Conservation (phyloP, 2,888 invertebrate species). For the Hirtodrosophila cameraria region DNA sequence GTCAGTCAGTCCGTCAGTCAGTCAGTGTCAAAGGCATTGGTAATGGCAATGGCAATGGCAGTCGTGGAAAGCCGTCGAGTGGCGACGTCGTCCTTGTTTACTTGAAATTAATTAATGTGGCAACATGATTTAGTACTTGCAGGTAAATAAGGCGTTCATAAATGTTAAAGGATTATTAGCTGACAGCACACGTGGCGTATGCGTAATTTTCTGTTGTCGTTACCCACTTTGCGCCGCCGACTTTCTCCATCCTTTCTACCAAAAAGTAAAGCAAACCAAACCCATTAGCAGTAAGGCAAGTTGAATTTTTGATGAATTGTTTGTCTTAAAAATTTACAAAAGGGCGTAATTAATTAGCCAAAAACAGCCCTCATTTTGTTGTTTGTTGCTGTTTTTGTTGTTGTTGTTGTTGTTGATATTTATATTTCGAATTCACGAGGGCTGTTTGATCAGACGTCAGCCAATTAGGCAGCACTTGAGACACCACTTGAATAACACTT, state of each 20-base stretch:
- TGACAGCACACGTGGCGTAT: conserved; percentile 74
- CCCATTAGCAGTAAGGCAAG: conserved; percentile 47
- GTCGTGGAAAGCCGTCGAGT: conserved; percentile 35
- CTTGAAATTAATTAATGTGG: conserved; percentile 78
- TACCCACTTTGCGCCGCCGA: neutral
- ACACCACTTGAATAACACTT: conserved; percentile 33
- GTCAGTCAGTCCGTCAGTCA: conserved; percentile 24
- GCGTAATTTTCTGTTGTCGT: conserved; percentile 58
- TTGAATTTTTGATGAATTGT: conserved; percentile 76
- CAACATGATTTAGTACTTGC: conserved; percentile 77
- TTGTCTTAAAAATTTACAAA: conserved; percentile 75
- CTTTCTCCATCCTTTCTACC: neutral
- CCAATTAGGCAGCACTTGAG: conserved; percentile 67
- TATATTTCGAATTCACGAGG: conserved; percentile 50
- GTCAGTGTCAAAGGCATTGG: conserved; percentile 19
- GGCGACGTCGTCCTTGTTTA: conserved; percentile 59
- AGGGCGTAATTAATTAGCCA: conserved; percentile 74
- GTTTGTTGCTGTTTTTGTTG: conserved; percentile 23
- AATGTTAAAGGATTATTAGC: conserved; percentile 78
- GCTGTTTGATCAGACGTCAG: conserved; percentile 64
- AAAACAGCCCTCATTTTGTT: conserved; percentile 25
- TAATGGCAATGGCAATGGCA: conserved; percentile 19
- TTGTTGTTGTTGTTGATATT: conserved; percentile 43
- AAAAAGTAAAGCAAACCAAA: conserved; percentile 32
- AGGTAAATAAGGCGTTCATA: conserved; percentile 77